Conservation (phyloP, 2,888 invertebrate species). For the Chymomyza procnemis region DNA sequence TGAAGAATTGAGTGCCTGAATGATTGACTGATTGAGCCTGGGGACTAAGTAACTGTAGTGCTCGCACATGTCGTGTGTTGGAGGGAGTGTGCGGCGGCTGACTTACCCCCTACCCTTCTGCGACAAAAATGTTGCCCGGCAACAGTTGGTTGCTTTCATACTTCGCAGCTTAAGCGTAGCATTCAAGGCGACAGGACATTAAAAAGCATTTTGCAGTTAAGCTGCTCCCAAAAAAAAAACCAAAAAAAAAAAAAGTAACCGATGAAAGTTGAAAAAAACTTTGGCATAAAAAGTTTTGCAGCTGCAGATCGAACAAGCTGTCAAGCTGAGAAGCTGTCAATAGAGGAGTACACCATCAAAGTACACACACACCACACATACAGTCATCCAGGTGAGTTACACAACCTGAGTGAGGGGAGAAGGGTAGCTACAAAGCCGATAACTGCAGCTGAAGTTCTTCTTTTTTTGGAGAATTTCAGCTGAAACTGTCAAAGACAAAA, state of each 20-base stretch:
- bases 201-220: constrained; percentile 34
- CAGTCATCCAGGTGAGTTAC: background rate
- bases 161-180: background rate
- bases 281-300: background rate
- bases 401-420: background rate
- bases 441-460: background rate
- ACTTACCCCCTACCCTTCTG: no score
- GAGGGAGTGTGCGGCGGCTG: background rate
- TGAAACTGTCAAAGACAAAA: background rate
- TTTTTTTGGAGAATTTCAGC: background rate
- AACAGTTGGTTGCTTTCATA: background rate
- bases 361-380: background rate
- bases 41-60: constrained; percentile 5
- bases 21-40: constrained; percentile 4
- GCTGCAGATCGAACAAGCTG: background rate
- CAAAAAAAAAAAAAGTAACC: constrained; percentile 17
- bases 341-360: background rate
- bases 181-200: constrained; percentile 13
- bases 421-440: background rate
- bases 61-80: constrained; percentile 3
- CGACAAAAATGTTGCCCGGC: background rate
- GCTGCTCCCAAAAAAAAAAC: background rate
- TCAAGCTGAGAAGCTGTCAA: background rate
- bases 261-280: constrained; percentile 17
- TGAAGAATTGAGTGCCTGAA: background rate